Evolutionary conservation across 2,113 vertebrate species (phyloP).

Genomic region (Hyperopisus bebe): DNA sequence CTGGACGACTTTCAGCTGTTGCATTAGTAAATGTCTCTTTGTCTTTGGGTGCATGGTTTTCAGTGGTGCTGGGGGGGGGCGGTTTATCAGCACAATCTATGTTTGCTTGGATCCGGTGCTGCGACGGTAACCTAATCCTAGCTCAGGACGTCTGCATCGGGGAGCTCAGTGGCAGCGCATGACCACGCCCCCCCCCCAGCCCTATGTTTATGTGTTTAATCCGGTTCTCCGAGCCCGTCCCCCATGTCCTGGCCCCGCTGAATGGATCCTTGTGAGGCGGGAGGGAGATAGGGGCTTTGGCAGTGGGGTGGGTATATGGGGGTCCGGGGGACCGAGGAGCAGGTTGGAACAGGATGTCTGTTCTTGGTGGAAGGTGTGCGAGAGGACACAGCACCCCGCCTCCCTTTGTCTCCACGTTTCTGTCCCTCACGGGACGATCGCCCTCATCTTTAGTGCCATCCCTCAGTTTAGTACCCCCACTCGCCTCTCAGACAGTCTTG

Average conservation of each 20-base stretch:
- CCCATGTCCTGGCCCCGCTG: background rate
- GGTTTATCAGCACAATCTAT: constrained; percentile 11
- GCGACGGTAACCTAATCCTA: constrained; percentile 7
- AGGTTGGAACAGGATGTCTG: background rate
- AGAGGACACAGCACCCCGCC: background rate
- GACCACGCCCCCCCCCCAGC: background rate
- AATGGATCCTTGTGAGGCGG: background rate
- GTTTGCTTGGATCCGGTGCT: constrained; percentile 6
- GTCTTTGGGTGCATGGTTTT: background rate
- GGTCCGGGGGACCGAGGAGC: background rate
- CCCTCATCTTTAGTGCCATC: background rate
- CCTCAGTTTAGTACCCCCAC: background rate
- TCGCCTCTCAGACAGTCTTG: background rate
- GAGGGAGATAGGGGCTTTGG: background rate
- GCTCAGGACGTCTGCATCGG: background rate
- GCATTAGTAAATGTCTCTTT: constrained; percentile 9
- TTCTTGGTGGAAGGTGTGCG: background rate
- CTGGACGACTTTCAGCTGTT: background rate
- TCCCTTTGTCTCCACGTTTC: background rate
- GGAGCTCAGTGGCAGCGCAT: background rate
- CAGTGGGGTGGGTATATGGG: background rate
- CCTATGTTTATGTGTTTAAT: constrained; percentile 12
- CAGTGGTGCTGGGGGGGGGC: background rate
- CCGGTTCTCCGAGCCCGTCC: background rate
- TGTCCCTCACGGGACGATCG: background rate